phyloP scores from a whole-genome alignment of 1,140 invertebrate species.

The Hylaeus anthracinus region DNA sequence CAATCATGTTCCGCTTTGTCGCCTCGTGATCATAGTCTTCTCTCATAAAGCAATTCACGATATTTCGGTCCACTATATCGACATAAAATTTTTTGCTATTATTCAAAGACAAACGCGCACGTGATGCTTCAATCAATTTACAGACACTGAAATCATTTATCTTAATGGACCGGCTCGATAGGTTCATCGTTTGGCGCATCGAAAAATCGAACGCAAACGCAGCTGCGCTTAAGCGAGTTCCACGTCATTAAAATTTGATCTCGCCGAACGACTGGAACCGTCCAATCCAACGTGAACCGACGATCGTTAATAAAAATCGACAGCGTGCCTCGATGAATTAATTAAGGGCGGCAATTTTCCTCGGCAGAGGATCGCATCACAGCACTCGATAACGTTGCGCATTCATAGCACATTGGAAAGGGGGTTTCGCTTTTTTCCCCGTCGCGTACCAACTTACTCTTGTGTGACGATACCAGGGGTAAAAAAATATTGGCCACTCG shows the following conservation, averaged over 20 bases:
- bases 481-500: no score
- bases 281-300: not conserved
- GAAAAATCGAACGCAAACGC: constrained; percentile 3
- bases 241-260: constrained; percentile 11
- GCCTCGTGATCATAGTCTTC: no score
- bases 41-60: not conserved
- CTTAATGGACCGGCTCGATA: constrained; percentile 3
- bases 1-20: no score
- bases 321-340: not conserved
- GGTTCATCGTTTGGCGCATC: not conserved
- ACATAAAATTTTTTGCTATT: not conserved
- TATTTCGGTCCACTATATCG: not conserved
- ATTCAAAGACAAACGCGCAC: not conserved
- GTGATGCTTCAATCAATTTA: not conserved
- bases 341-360: not conserved
- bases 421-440: no score
- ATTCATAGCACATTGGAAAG: no score
- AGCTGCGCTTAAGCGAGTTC: not conserved
- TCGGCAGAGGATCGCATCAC: not conserved
- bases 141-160: not conserved
- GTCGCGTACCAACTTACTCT: no score
- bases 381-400: not conserved
- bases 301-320: constrained; percentile 14
- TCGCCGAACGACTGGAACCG: not conserved
- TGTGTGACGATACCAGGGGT: no score